Base-by-base conservation (phyloP, 2,797 vertebrate species). In the Sebastes elongatus region DNA sequence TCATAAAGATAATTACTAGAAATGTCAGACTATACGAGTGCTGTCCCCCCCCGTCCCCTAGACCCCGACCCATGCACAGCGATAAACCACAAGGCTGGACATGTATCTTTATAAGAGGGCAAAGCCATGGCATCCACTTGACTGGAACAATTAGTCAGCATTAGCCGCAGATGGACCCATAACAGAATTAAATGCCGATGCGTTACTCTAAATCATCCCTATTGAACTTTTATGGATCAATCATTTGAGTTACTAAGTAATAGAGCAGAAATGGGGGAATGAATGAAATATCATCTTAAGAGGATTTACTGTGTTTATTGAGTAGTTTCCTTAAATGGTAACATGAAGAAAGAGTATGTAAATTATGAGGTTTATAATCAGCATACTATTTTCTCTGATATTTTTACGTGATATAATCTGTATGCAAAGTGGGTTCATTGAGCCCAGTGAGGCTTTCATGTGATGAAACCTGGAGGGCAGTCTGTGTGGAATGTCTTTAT, bases 1-100 rank as follows among this genome's bases (percentile, higher is more conserved):
- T 91, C 84, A 90, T 94, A 82, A 91, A 89, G 82, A 92, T 92
- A 93, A 94, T 94, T 92, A 91, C 82, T 78, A 81, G 84, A 91
- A 93, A 92, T 91, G 89, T 89, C 92, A 92, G 83, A 79, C 81
- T 75, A 30, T 83, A 78, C n/a, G 32, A 70, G 70, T 69, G n/a
- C 80, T 53, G 38, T 14, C 20, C 20, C 22, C 22, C 38, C 76
- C 55, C 49, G 32, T 65, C 80, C 75, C 32, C 11, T 33, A 46
- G 53, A 82, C 38, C 69, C 69, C 55, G 22, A 73, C 76, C 86
- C 81, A 49, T 35, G 83, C 71, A 57, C 18, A 74, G 80, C 9
- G 14, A 81, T 74, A 83, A 88, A 85, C 76, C 77, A 83, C 75
- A 71, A 66, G 67, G 23, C 81, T 78, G 80, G 87, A 90, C 84